A percentile compares a stretch with the other conserved stretches of the same genome.
These are phyloP conservation scores for Polypedilum vanderplanki DNA, from an alignment of 1,140 invertebrate genomes.

Conservation along the genomic window DNA sequence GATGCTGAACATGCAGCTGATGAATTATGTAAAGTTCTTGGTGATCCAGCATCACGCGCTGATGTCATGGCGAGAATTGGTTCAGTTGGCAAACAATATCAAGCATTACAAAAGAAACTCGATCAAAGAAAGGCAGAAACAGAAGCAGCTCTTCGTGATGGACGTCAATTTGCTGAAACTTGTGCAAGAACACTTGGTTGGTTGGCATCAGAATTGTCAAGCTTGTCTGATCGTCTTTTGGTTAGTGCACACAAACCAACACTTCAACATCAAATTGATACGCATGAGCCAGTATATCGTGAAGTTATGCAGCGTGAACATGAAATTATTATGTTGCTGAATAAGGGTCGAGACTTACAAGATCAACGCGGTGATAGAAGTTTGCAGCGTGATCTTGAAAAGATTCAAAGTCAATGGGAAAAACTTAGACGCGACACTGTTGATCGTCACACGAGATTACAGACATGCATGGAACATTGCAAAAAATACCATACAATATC, in stretches of 20 bases:
- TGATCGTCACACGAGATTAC: slow-evolving; percentile 74
- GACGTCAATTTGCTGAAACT: slow-evolving; percentile 76
- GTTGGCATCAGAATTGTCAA: slow-evolving; percentile 70
- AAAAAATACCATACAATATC: slow-evolving; percentile 79
- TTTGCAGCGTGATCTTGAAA: slow-evolving; percentile 68
- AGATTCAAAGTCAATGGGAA: slow-evolving; percentile 84
- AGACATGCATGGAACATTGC: slow-evolving; percentile 86
- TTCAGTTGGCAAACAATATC: slow-evolving; percentile 74
- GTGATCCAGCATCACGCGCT: slow-evolving; percentile 78
- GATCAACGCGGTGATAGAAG: slow-evolving; percentile 51
- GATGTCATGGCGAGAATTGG: slow-evolving; percentile 85
- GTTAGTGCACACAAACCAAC: slow-evolving; percentile 80
- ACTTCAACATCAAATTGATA: slow-evolving; percentile 76
- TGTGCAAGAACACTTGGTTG: slow-evolving; percentile 82
- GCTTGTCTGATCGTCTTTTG: slow-evolving; percentile 65
- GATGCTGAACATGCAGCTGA: slow-evolving; percentile 81
- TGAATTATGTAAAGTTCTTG: slow-evolving; percentile 79
- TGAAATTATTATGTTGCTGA: slow-evolving; percentile 87
- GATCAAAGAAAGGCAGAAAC: slow-evolving; percentile 85
- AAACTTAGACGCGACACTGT: slow-evolving; percentile 77
- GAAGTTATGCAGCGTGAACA: slow-evolving; percentile 85
- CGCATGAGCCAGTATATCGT: slow-evolving; percentile 82
- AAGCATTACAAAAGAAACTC: slow-evolving; percentile 78
- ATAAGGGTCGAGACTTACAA: slow-evolving; percentile 77
- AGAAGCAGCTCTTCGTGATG: slow-evolving; percentile 75